Conservation (phyloP, 2,888 invertebrate species). For the Erannis defoliaria region DNA sequence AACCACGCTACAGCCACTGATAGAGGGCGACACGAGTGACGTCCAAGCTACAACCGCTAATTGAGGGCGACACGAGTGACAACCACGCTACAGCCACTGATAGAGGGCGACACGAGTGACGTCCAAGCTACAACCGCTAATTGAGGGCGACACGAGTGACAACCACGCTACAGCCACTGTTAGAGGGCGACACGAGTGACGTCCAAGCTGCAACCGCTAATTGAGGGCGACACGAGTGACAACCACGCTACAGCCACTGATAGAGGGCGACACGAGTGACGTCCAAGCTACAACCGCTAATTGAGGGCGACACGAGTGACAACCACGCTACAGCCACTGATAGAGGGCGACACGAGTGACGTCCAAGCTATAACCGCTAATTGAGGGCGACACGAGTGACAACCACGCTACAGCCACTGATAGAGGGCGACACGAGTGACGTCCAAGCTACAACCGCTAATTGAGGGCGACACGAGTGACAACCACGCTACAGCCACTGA, state of each 20-base stretch:
- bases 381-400: not conserved
- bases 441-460: no score
- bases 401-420: no score
- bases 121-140: not conserved
- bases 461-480: not conserved
- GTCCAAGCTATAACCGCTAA: no score
- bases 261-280: no score
- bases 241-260: no score
- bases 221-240: not conserved
- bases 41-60: not conserved
- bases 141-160: not conserved
- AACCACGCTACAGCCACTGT: not conserved
- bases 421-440: no score
- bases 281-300: no score
- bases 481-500: no score
- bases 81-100: not conserved
- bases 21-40: not conserved
- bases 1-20: not conserved
- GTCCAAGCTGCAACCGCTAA: not conserved
- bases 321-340: no score
- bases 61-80: not conserved
- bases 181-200: not conserved
- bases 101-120: not conserved
- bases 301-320: not conserved
- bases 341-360: no score